These are phyloP conservation scores for Ctenochaetus hawaiiensis DNA, from an alignment of 2,797 vertebrate species.

Conservation along the genomic window DNA sequence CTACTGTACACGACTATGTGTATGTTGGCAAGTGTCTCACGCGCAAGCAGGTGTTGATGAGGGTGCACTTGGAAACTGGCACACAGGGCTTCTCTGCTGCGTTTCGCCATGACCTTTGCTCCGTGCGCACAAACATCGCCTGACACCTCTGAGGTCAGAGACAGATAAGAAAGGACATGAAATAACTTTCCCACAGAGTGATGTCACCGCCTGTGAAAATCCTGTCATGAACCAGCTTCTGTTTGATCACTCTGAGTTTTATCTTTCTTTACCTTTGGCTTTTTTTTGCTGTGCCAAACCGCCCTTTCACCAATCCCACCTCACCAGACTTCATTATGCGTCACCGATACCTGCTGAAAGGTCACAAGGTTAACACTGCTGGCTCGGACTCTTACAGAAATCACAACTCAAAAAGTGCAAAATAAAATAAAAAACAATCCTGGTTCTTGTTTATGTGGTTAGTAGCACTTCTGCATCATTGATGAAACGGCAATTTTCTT, in stretches of 20 bases:
- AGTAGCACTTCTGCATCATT: constrained; percentile 56
- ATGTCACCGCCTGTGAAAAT: constrained; percentile 75
- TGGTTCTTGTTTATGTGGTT: constrained; percentile 46
- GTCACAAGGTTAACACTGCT: constrained; percentile 6
- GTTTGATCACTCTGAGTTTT: constrained; percentile 30
- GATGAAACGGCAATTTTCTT: constrained; percentile 61
- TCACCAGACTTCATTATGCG: constrained; percentile 39
- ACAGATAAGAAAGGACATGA: constrained; percentile 63
- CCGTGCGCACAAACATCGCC: constrained; percentile 20
- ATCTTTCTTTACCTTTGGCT: background rate
- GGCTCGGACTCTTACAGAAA: constrained; percentile 10
- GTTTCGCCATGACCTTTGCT: constrained; percentile 45
- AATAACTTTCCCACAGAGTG: constrained; percentile 74
- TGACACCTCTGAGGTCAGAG: constrained; percentile 67
- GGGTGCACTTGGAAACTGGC: constrained; percentile 26
- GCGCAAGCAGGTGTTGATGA: constrained; percentile 33
- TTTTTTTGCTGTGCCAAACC: background rate
- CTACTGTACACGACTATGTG: constrained; percentile 29
- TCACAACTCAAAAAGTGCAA: background rate
- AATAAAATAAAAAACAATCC: constrained; percentile 12
- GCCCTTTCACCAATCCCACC: constrained; percentile 33
- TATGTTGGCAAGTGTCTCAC: constrained; percentile 19
- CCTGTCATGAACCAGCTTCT: constrained; percentile 47
- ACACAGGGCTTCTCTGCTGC: constrained; percentile 19
- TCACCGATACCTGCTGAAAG: constrained; percentile 41